A percentile compares a stretch with the other conserved stretches of the same genome.
These are phyloP conservation scores for Chionomys nivalis DNA, from an alignment of 2,113 vertebrate genomes.

Conservation along the genomic window DNA sequence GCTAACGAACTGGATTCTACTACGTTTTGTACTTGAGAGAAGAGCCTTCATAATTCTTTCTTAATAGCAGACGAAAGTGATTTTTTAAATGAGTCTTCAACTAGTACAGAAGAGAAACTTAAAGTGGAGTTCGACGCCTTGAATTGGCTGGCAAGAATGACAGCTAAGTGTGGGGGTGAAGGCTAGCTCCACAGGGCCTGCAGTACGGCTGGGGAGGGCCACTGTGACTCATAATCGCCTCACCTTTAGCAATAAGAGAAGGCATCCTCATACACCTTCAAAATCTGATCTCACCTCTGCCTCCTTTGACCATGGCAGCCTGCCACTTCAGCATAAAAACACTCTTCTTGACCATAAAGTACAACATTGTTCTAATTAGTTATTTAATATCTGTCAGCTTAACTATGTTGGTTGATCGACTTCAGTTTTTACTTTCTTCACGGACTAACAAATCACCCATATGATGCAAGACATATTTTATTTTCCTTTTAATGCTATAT, in stretches of 20 bases:
- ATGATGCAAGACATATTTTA: slow-evolving; percentile 30
- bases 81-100: slow-evolving; percentile 27
- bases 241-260: neutral
- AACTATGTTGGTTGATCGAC: neutral
- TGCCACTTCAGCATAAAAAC: neutral
- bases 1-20: neutral
- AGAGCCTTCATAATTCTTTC: slow-evolving; percentile 22
- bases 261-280: neutral
- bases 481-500: slow-evolving; percentile 43
- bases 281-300: neutral
- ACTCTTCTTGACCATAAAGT: neutral
- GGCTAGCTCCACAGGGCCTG: neutral
- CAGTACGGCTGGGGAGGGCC: neutral
- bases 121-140: slow-evolving; percentile 34
- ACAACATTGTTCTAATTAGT: neutral
- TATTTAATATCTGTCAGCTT: neutral
- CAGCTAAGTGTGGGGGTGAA: neutral
- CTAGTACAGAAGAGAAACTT: neutral
- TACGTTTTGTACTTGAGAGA: neutral
- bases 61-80: neutral
- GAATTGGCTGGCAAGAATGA: neutral
- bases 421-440: slow-evolving; percentile 35
- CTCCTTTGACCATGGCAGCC: neutral
- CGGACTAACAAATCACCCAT: slow-evolving; percentile 17
- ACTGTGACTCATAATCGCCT: neutral